Conservation (phyloP, 2,797 vertebrate genomes). For the Gallinago solitaria region DNA sequence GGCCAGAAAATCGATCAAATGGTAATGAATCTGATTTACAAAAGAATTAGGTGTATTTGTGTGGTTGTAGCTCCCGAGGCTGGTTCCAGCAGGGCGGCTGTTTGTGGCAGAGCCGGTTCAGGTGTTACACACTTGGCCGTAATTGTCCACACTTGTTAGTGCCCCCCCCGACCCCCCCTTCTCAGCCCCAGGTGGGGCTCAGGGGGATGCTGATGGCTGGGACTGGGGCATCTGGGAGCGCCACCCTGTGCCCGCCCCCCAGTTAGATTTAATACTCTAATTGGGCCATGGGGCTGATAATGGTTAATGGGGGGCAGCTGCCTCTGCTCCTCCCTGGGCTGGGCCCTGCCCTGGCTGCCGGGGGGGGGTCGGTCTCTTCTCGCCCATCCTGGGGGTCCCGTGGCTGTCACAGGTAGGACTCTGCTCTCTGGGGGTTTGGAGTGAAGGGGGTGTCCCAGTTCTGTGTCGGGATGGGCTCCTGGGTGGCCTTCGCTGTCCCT, state of each 20-base stretch:
- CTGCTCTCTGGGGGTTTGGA: accelerated
- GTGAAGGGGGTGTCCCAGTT: accelerated
- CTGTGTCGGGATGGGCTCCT: accelerated
- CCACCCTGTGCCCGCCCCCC: neutral
- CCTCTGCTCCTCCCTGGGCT: accelerated
- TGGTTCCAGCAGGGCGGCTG: neutral
- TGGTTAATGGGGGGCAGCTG: accelerated
- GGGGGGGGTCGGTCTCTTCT: accelerated
- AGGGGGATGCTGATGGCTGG: neutral
- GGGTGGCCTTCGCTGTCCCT: neutral
- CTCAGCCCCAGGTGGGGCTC: accelerated
- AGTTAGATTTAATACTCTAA: accelerated
- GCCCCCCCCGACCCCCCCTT: too few species aligned
- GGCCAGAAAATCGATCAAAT: neutral
- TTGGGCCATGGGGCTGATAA: accelerated
- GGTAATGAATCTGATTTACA: neutral
- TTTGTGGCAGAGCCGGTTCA: accelerated
- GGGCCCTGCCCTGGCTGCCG: accelerated
- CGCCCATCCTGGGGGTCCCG: accelerated
- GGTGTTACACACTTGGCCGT: accelerated
- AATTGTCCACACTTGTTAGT: too few species aligned
- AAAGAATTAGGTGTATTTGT: neutral
- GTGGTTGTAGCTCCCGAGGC: neutral
- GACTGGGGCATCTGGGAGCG: neutral
- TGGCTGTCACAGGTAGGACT: neutral